Percentiles rank a stretch among this genome's conserved stretches.
Evolutionary conservation across 2,888 invertebrate species (phyloP).

Genomic region (Elegia similella): DNA sequence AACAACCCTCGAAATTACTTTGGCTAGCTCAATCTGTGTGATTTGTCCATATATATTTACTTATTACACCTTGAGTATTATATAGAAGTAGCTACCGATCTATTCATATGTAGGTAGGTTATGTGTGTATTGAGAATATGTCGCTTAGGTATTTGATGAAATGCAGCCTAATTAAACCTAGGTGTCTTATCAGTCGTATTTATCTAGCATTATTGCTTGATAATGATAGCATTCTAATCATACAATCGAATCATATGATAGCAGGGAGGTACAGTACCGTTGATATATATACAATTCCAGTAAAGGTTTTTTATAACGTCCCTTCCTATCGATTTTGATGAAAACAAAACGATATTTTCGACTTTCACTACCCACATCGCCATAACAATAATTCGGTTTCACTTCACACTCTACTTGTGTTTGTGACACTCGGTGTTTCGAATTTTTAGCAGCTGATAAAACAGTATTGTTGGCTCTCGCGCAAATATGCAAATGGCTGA

Average conservation of each 20-base stretch:
- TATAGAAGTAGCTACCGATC: no score
- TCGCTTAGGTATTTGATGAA: no score
- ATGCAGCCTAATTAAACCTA: no score
- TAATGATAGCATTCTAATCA: neutral
- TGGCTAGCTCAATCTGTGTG: no score
- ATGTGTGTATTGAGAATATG: no score
- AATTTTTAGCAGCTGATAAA: conserved; percentile 17
- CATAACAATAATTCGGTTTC: conserved; percentile 5
- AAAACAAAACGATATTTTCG: neutral
- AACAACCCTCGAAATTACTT: no score
- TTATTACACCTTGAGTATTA: no score
- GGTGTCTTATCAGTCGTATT: neutral
- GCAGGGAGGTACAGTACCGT: neutral
- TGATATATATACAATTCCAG: no score
- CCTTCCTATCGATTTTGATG: neutral
- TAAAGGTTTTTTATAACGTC: neutral
- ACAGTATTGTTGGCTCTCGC: conserved; percentile 7
- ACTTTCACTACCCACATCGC: conserved; percentile 6
- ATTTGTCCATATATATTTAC: no score
- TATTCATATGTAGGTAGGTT: no score
- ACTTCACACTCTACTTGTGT: conserved; percentile 16
- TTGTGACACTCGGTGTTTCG: neutral
- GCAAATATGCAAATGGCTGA: conserved; percentile 6
- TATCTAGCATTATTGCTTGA: neutral
- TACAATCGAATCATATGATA: neutral